A percentile compares a stretch with the other conserved stretches of the same genome.
Conservation (phyloP, 2,113 vertebrate species). For the Nycticorax nycticorax region DNA sequence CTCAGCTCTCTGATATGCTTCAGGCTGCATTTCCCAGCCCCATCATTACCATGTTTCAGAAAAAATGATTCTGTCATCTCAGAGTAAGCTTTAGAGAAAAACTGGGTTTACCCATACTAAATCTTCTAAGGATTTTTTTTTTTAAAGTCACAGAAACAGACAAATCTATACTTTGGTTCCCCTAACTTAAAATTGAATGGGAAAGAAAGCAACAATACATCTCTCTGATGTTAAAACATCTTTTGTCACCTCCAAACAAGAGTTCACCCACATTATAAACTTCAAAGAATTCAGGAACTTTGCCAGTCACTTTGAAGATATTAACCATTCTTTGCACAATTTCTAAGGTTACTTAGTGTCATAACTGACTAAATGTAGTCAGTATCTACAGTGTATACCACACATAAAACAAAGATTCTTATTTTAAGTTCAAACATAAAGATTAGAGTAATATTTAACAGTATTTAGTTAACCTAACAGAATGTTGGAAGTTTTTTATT, state of each 20-base stretch:
- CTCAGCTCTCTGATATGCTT: neutral
- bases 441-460: neutral
- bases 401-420: neutral
- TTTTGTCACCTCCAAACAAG: neutral
- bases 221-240: neutral
- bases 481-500: neutral
- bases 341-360: neutral
- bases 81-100: neutral
- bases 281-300: neutral
- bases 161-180: neutral
- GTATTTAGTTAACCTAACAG: neutral
- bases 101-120: neutral
- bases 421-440: neutral
- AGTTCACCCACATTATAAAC: neutral
- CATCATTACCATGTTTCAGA: neutral
- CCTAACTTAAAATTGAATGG: neutral
- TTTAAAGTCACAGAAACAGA: neutral
- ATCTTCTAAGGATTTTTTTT: neutral
- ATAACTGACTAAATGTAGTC: neutral
- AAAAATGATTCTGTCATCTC: neutral
- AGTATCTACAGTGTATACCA: neutral
- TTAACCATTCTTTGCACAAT: neutral
- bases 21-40: neutral
- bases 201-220: neutral
- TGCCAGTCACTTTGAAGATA: neutral